Conservation (phyloP, 1,140 invertebrate genomes). For the Galendromus occidentalis region DNA sequence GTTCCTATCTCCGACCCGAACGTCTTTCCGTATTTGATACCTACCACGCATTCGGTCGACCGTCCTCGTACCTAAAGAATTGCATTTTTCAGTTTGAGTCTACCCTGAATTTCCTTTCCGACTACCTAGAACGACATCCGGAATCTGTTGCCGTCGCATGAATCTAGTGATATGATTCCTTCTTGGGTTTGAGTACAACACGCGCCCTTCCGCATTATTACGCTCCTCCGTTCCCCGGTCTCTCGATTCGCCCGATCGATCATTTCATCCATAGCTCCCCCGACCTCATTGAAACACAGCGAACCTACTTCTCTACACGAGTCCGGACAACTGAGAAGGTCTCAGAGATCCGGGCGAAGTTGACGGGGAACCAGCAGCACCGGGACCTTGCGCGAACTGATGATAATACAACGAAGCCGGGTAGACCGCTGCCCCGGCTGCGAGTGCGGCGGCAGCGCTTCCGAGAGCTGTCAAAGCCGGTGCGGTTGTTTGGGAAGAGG, state of each 20-base stretch:
- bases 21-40: too few species aligned
- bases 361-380: background rate
- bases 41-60: too few species aligned
- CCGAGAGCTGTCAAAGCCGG: background rate
- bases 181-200: too few species aligned
- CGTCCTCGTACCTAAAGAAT: background rate
- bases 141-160: too few species aligned
- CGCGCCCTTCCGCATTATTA: too few species aligned
- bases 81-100: background rate
- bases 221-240: too few species aligned
- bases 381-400: background rate
- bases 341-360: background rate
- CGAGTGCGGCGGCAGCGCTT: background rate
- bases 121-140: too few species aligned
- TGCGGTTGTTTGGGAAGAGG: background rate
- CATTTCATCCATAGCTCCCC: too few species aligned
- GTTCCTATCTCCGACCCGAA: too few species aligned
- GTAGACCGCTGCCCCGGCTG: background rate
- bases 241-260: too few species aligned
- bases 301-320: background rate
- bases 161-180: too few species aligned
- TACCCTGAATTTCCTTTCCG: background rate
- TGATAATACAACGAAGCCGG: conserved; percentile 1
- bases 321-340: background rate
- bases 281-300: too few species aligned